A percentile compares a stretch with the other conserved stretches of the same genome.
Conservation (phyloP, 1,140 invertebrate species). For the Drosophila insularis region DNA sequence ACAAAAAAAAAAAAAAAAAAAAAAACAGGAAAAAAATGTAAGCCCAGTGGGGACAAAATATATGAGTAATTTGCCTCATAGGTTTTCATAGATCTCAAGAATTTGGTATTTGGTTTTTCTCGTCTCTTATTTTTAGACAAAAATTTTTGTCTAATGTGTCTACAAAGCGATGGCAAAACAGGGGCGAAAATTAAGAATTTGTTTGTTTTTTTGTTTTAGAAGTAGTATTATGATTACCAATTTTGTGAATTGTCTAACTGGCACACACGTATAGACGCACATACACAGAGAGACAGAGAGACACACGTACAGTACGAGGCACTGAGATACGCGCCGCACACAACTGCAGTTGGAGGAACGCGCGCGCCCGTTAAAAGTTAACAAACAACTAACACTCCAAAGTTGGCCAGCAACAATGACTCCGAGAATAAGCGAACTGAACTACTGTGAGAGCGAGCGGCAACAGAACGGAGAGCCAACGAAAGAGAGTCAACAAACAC, state of each 20-base stretch:
- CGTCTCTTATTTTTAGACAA: constrained; percentile 1
- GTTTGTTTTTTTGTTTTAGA: neutral
- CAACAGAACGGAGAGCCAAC: constrained; percentile 15
- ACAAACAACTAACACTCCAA: constrained; percentile 21
- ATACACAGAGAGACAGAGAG: neutral
- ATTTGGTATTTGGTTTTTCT: neutral
- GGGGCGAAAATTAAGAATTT: constrained; percentile 32
- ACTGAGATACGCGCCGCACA: constrained; percentile 29
- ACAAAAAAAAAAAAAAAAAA: constrained; percentile 21
- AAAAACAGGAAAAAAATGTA: constrained; percentile 31
- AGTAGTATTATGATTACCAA: constrained; percentile 48
- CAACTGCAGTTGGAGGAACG: constrained; percentile 22
- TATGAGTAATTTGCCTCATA: neutral
- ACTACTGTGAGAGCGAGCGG: constrained; percentile 15
- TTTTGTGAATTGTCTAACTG: constrained; percentile 40
- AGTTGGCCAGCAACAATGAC: constrained; percentile 32
- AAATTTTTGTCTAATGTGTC: neutral
- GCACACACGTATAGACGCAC: constrained; percentile 39
- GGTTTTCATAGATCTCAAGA: neutral
- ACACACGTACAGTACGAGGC: neutral
- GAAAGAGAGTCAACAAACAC: constrained; percentile 5
- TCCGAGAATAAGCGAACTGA: neutral
- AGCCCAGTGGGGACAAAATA: constrained; percentile 2
- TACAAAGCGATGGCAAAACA: neutral
- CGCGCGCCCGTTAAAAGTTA: constrained; percentile 27